A percentile compares a stretch with the other conserved stretches of the same genome.
These are phyloP conservation scores for Chironex yamaguchii DNA, from an alignment of 30 jellyfish, hydroid and myxozoan genomes.

Conservation along the genomic window DNA sequence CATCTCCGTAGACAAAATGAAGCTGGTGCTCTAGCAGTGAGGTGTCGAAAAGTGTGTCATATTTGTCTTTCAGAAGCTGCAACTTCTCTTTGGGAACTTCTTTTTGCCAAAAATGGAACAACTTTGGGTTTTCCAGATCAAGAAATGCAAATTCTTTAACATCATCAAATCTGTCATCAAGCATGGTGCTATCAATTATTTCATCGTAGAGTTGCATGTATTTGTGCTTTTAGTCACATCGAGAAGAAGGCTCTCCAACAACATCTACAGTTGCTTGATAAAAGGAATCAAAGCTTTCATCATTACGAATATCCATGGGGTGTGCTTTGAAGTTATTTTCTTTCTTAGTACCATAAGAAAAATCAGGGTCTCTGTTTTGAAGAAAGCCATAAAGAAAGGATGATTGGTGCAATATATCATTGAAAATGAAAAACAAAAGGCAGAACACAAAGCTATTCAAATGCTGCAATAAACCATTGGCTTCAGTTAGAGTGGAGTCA, in stretches of 20 bases:
- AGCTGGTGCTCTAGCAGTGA: conserved; percentile 33
- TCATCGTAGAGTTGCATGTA: conserved; percentile 26
- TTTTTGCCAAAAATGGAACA: conserved; percentile 7
- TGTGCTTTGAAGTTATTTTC: neutral
- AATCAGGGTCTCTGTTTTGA: conserved; percentile 32
- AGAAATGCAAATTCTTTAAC: conserved; percentile 21
- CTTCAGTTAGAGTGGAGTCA: conserved; percentile 54
- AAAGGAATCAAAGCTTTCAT: neutral
- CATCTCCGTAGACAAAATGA: conserved; percentile 11
- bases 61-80: neutral
- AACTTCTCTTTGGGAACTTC: conserved; percentile 6
- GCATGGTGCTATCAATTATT: conserved; percentile 49
- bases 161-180: conserved; percentile 34
- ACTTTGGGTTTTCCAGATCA: conserved; percentile 51
- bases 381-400: conserved; percentile 21
- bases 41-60: conserved; percentile 24
- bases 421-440: conserved; percentile 1
- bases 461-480: conserved; percentile 47
- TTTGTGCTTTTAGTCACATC: conserved; percentile 13
- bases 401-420: conserved; percentile 33
- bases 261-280: neutral
- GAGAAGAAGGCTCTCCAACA: conserved; percentile 34
- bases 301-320: neutral
- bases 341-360: conserved; percentile 16
- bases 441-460: conserved; percentile 38